A percentile compares a stretch with the other conserved stretches of the same genome.
Evolutionary conservation across 2,888 invertebrate genomes (phyloP).

Genomic region (Spisula subtruncata): DNA sequence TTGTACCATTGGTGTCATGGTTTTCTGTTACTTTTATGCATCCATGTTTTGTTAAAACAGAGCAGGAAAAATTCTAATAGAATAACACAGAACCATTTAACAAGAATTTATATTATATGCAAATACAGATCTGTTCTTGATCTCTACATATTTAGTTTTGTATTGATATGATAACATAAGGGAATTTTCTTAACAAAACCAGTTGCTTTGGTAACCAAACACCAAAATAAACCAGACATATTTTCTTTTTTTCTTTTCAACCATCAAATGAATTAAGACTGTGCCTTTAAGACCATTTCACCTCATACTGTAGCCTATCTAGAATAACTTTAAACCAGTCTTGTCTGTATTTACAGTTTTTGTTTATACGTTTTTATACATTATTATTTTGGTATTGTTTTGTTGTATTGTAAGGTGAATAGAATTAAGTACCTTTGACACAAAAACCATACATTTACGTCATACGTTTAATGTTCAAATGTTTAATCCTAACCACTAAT

Average conservation of each 20-base stretch:
- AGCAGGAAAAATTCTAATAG: neutral
- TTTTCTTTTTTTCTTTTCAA: neutral
- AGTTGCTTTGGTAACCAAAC: neutral
- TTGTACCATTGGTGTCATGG: neutral
- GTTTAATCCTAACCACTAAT: too few relatives aligned
- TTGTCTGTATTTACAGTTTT: neutral
- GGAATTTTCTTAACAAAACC: neutral
- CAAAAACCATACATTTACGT: neutral
- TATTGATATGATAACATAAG: neutral
- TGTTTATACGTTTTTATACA: neutral
- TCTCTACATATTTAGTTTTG: neutral
- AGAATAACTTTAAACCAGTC: neutral
- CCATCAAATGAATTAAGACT: neutral
- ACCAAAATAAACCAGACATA: neutral
- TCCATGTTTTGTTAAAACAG: too few relatives aligned
- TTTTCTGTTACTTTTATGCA: too few relatives aligned
- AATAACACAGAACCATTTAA: neutral
- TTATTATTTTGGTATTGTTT: conserved; percentile 1
- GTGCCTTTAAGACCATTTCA: conserved; percentile 5
- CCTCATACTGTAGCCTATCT: neutral
- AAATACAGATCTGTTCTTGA: neutral
- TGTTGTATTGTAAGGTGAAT: conserved; percentile 7
- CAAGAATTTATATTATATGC: neutral
- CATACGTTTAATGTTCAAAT: too few relatives aligned
- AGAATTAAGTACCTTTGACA: neutral